Percentiles rank a stretch among this genome's conserved stretches.
Conservation (phyloP, 2,113 vertebrate species). For the Odontesthes bonariensis region DNA sequence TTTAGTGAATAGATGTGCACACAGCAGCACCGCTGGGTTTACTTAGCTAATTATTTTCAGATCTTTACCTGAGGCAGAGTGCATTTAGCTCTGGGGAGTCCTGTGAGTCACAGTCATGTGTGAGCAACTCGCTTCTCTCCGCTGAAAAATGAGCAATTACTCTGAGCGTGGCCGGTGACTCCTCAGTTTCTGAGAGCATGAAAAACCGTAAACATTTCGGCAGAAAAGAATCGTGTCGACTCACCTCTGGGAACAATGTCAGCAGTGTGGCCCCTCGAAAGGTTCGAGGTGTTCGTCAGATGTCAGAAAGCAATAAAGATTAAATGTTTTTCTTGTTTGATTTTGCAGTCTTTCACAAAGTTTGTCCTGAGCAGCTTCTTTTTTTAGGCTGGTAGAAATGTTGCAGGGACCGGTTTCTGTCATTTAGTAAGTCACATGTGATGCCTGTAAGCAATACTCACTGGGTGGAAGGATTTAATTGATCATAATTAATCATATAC, state of each 20-base stretch:
- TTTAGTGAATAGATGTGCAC: background rate
- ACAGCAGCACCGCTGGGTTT: background rate
- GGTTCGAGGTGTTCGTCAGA: background rate
- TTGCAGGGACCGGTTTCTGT: no score
- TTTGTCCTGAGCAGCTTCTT: no score
- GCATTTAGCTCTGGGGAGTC: slow-evolving; percentile 22
- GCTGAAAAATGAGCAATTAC: slow-evolving; percentile 3
- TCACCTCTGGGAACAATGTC: background rate
- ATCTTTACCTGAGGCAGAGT: slow-evolving; percentile 33
- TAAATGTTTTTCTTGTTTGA: background rate
- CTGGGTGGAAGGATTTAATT: no score
- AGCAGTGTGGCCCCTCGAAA: background rate
- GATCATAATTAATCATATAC: no score
- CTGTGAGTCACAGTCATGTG: slow-evolving; percentile 30
- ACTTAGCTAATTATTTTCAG: slow-evolving; percentile 50
- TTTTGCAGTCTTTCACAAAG: background rate
- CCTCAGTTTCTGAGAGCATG: no score
- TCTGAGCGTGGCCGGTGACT: background rate
- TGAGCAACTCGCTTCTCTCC: background rate
- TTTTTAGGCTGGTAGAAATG: no score
- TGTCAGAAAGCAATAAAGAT: background rate
- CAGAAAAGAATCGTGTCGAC: no score
- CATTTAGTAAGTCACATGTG: no score
- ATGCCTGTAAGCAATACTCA: no score
- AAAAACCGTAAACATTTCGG: no score